Percentiles rank a stretch among this genome's conserved stretches.
Conservation (phyloP, 2,113 vertebrate species). For the Scophthalmus maximus region DNA sequence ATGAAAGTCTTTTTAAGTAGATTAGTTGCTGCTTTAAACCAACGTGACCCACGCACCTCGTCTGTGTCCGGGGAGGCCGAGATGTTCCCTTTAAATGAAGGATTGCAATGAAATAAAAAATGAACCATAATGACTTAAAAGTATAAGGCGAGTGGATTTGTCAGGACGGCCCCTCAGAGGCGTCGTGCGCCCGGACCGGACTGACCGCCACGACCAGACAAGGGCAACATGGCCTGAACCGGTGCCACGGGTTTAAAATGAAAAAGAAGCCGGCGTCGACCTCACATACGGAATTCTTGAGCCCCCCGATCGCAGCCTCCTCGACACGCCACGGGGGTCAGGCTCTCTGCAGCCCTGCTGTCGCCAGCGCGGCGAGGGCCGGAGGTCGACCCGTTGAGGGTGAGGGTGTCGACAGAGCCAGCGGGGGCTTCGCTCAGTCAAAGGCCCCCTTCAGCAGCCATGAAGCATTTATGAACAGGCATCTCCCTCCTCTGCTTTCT, state of each 20-base stretch:
- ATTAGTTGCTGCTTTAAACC: too few relatives aligned
- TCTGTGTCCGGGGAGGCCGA: too few relatives aligned
- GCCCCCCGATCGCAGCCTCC: not conserved
- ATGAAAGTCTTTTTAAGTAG: not conserved
- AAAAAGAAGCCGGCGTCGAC: not conserved
- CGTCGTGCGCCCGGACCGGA: too few relatives aligned
- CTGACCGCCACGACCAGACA: not conserved
- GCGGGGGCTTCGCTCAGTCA: constrained; percentile 50
- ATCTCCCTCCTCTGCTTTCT: constrained; percentile 61
- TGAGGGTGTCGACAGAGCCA: constrained; percentile 54
- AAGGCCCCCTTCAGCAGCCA: constrained; percentile 64
- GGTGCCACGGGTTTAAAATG: not conserved
- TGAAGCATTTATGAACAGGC: constrained; percentile 76
- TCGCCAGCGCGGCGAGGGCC: constrained; percentile 15
- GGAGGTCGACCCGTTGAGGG: constrained; percentile 53
- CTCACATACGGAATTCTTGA: not conserved
- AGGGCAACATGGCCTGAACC: not conserved
- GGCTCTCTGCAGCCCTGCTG: constrained; percentile 17
- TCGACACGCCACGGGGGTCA: not conserved
- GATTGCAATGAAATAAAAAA: too few relatives aligned
- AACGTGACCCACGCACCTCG: too few relatives aligned
- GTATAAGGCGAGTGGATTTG: constrained; percentile 3
- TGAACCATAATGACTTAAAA: too few relatives aligned
- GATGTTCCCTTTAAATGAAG: too few relatives aligned
- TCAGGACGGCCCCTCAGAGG: constrained; percentile 14